Evolutionary conservation across 2,888 invertebrate genomes (phyloP).

Genomic region (Gisinianus flammeolus): DNA sequence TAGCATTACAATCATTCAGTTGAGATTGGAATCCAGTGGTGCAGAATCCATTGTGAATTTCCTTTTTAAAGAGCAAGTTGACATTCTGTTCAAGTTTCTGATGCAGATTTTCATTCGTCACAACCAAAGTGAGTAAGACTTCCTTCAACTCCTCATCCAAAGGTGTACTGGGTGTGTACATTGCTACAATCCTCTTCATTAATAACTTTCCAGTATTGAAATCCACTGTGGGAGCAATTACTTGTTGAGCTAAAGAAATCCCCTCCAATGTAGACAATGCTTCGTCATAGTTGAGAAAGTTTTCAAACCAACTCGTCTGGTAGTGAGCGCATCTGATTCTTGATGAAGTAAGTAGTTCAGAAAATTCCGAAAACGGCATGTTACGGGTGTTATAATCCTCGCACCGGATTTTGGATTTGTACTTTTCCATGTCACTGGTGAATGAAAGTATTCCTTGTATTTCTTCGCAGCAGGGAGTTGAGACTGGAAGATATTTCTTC

Average conservation of each 20-base stretch:
- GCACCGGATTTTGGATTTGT: slow-evolving; percentile 47
- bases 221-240: slow-evolving; percentile 43
- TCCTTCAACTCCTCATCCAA: neutral
- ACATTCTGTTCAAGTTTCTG: slow-evolving; percentile 13
- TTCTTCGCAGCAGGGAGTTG: neutral
- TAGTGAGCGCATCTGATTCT: slow-evolving; percentile 26
- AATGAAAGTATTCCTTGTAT: neutral
- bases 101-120: slow-evolving; percentile 5
- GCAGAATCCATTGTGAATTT: slow-evolving; percentile 4
- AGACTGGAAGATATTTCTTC: slow-evolving; percentile 24
- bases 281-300: slow-evolving; percentile 48
- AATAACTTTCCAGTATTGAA: slow-evolving; percentile 39
- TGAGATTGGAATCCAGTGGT: slow-evolving; percentile 5
- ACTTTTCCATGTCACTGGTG: slow-evolving; percentile 15
- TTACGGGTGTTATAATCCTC: slow-evolving; percentile 45
- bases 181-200: slow-evolving; percentile 31
- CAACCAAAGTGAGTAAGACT: neutral
- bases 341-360: slow-evolving; percentile 37
- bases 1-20: slow-evolving; percentile 1
- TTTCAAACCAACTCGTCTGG: slow-evolving; percentile 34
- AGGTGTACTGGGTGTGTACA: neutral
- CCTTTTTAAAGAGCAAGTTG: neutral
- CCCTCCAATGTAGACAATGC: slow-evolving; percentile 40
- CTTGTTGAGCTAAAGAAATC: slow-evolving; percentile 30
- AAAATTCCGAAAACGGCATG: slow-evolving; percentile 46